Conservation (phyloP, 1,140 invertebrate genomes). For the Drosophila rhopaloa region DNA sequence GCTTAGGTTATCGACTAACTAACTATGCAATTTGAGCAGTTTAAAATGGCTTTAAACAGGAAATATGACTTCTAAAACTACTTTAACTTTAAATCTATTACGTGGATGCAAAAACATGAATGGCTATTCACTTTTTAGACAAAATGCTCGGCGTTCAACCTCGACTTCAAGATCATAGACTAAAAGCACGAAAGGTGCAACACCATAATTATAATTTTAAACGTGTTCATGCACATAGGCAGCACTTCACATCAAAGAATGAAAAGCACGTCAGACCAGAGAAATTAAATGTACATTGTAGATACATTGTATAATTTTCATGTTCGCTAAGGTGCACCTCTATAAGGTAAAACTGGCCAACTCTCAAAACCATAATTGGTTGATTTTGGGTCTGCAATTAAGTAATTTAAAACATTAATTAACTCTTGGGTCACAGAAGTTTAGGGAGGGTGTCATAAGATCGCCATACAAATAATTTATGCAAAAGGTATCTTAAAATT, state of each 20-base stretch:
- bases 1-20: neutral
- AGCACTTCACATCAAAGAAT: constrained; percentile 14
- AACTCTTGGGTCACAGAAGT: neutral
- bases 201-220: constrained; percentile 58
- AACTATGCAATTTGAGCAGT: neutral
- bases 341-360: neutral
- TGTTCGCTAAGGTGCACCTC: constrained; percentile 5
- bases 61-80: constrained; percentile 8
- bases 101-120: constrained; percentile 3
- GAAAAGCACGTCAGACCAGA: constrained; percentile 21
- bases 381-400: constrained; percentile 7
- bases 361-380: constrained; percentile 6
- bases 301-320: constrained; percentile 30
- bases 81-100: constrained; percentile 4
- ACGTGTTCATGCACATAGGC: constrained; percentile 45
- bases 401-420: neutral
- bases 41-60: constrained; percentile 3
- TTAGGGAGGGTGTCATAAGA: neutral
- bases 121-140: constrained; percentile 18
- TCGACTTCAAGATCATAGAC: constrained; percentile 59
- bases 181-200: constrained; percentile 51
- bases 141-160: constrained; percentile 29
- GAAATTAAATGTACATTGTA: constrained; percentile 12
- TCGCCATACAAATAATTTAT: too few species aligned
- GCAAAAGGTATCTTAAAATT: too few species aligned